Conservation (phyloP, 2,113 vertebrate species). For the Prionailurus viverrinus region DNA sequence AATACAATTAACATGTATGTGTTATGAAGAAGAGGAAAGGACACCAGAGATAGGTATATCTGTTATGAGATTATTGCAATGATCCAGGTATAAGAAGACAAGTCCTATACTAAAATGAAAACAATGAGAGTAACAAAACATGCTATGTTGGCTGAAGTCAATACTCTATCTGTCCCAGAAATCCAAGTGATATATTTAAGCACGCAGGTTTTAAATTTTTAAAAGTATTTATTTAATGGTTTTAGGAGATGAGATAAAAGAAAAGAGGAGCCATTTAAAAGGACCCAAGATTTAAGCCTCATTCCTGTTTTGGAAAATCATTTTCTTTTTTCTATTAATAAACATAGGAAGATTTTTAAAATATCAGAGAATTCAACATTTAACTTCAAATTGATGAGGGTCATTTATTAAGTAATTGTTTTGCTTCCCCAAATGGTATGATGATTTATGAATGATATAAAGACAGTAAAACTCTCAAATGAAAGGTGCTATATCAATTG, state of each 20-base stretch:
- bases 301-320: slow-evolving; percentile 28
- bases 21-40: background rate
- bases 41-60: background rate
- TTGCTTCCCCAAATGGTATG: slow-evolving; percentile 23
- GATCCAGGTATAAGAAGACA: background rate
- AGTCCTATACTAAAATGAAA: background rate
- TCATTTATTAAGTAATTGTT: slow-evolving; percentile 7
- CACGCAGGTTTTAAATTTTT: slow-evolving; percentile 82
- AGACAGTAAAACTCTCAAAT: background rate
- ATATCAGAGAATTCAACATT: background rate
- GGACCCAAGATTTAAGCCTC: background rate
- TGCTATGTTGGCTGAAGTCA: background rate
- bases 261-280: background rate
- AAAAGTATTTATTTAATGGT: slow-evolving; percentile 72
- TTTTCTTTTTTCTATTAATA: background rate
- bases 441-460: slow-evolving; percentile 18
- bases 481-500: background rate
- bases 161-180: slow-evolving; percentile 60
- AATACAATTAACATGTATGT: background rate
- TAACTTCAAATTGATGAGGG: background rate
- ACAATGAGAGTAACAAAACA: background rate
- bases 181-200: slow-evolving; percentile 77
- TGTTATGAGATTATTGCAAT: background rate
- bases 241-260: background rate
- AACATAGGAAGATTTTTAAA: background rate